Conservation (phyloP, 2,797 vertebrate species). For the Graptemys geographica region DNA sequence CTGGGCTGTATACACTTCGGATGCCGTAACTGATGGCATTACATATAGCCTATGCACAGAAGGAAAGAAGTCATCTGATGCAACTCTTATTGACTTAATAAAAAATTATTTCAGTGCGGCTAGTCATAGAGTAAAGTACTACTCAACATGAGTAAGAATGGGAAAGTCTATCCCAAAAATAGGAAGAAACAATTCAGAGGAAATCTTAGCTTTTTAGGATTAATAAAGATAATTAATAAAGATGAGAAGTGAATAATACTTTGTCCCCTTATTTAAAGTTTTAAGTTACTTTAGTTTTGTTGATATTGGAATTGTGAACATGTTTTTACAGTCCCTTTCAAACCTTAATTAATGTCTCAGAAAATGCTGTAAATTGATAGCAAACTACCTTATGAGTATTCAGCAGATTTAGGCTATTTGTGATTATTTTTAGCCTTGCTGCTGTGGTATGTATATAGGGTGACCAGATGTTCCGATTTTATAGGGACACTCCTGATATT, state of each 20-base stretch:
- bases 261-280: not conserved
- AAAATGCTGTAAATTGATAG: not conserved
- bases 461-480: too few relatives aligned
- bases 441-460: not conserved
- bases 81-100: not conserved
- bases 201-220: too few relatives aligned
- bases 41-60: not conserved
- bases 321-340: not conserved
- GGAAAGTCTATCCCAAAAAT: not conserved
- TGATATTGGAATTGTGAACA: not conserved
- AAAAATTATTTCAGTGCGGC: not conserved
- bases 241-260: too few relatives aligned
- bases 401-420: not conserved
- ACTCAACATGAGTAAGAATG: not conserved
- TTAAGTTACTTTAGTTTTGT: not conserved
- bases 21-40: not conserved
- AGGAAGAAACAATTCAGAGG: not conserved
- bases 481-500: too few relatives aligned
- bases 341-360: rapidly evolving
- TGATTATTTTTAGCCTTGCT: not conserved
- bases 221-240: too few relatives aligned
- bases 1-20: not conserved
- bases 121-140: not conserved
- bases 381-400: not conserved
- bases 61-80: not conserved